These are phyloP conservation scores for Sitta europaea DNA, from an alignment of 2,113 vertebrate species.

Conservation along the genomic window DNA sequence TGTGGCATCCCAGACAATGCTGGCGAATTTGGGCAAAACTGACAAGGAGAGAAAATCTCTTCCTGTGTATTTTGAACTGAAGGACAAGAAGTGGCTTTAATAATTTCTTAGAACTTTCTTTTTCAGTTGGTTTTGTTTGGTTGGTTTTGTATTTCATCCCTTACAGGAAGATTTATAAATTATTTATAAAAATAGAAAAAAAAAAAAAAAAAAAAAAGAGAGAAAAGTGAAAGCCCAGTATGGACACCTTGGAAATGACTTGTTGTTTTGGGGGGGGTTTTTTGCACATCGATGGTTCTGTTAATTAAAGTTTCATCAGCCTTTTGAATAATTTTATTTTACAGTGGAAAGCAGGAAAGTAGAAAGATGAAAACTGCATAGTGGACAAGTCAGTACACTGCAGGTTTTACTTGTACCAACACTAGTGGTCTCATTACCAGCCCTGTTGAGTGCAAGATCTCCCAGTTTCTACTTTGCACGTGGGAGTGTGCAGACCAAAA, in stretches of 20 bases:
- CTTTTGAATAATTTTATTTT: slow-evolving; percentile 38
- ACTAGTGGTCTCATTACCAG: not conserved
- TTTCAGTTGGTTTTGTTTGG: not conserved
- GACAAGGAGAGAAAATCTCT: not conserved
- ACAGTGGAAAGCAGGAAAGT: not conserved
- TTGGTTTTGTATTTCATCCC: slow-evolving; percentile 66
- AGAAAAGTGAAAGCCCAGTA: not conserved
- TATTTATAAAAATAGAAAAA: slow-evolving; percentile 75
- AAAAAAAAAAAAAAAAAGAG: not conserved
- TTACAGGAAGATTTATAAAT: slow-evolving; percentile 76
- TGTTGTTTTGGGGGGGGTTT: not conserved
- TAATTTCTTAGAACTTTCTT: slow-evolving; percentile 57
- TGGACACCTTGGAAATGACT: slow-evolving; percentile 47
- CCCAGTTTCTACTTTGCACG: not conserved
- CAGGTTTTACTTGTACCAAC: not conserved
- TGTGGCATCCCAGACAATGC: not conserved
- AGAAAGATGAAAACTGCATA: slow-evolving; percentile 2
- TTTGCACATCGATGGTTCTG: slow-evolving; percentile 79
- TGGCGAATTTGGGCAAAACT: not conserved
- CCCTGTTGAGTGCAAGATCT: not conserved
- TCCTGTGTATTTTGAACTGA: slow-evolving; percentile 47
- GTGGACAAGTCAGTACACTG: not conserved
- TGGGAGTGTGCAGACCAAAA: not conserved
- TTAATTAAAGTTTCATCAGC: slow-evolving; percentile 42
- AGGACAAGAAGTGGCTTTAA: slow-evolving; percentile 66